Evolutionary conservation across 1,140 invertebrate species (phyloP).

Genomic region (Scaptodrosophila lebanonensis): DNA sequence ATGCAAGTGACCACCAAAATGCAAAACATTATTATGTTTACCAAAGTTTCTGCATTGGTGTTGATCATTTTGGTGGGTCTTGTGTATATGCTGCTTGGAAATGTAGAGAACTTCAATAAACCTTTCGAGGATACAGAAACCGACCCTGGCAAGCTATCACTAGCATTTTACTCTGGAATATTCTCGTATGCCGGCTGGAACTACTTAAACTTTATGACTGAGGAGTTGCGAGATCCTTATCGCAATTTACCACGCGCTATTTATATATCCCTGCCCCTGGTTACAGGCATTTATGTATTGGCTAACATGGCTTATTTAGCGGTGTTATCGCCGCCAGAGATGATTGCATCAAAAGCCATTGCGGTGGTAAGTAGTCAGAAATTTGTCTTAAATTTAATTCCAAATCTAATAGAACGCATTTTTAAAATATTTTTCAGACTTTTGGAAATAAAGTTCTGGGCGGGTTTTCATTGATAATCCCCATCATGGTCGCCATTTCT

Average conservation of each 20-base stretch:
- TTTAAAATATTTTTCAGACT: slow-evolving; percentile 79
- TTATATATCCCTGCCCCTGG: slow-evolving; percentile 93
- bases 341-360: slow-evolving; percentile 92
- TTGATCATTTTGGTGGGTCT: slow-evolving; percentile 90
- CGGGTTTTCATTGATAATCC: slow-evolving; percentile 86
- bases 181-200: slow-evolving; percentile 98
- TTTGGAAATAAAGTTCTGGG: slow-evolving; percentile 88
- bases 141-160: slow-evolving; percentile 89
- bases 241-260: slow-evolving; percentile 96
- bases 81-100: slow-evolving; percentile 85
- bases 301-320: slow-evolving; percentile 96
- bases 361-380: slow-evolving; percentile 88
- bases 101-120: slow-evolving; percentile 85
- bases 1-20: slow-evolving; percentile 91
- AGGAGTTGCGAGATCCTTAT: slow-evolving; percentile 95
- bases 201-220: slow-evolving; percentile 98
- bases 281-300: slow-evolving; percentile 93
- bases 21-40: slow-evolving; percentile 94
- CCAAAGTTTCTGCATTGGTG: slow-evolving; percentile 89
- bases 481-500: slow-evolving; percentile 89
- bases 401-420: slow-evolving; percentile 6
- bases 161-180: slow-evolving; percentile 96
- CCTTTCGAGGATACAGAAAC: slow-evolving; percentile 88
- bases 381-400: neutral
- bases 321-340: slow-evolving; percentile 89